phyloP scores from a whole-genome alignment of 2,888 invertebrate genomes.

The Epinotia ramella region DNA sequence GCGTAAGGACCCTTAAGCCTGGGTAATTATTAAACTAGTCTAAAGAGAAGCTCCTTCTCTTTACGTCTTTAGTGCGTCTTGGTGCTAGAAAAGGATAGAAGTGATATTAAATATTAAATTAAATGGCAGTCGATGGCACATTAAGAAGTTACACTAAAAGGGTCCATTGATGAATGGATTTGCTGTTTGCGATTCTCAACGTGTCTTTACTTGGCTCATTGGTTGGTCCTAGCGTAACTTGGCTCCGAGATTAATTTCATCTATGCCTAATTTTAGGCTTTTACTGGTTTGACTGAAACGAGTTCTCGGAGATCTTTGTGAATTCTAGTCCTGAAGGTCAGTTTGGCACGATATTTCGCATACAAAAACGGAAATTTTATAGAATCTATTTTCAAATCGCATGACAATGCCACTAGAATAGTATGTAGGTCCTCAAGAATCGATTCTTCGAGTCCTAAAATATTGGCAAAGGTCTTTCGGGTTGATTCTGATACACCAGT shows the following conservation, averaged over 20 bases:
- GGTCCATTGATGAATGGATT: constrained; percentile 38
- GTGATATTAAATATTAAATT: constrained; percentile 38
- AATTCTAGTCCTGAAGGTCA: background rate
- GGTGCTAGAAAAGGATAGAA: constrained; percentile 21
- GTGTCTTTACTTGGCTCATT: background rate
- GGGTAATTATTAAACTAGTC: constrained; percentile 33
- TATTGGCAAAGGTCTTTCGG: background rate
- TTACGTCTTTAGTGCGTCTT: background rate
- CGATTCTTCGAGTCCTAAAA: constrained; percentile 8
- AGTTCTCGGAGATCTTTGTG: background rate
- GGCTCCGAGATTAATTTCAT: background rate
- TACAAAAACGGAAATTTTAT: no score
- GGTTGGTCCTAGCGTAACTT: background rate
- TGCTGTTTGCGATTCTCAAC: background rate
- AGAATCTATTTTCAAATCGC: no score
- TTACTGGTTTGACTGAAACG: background rate
- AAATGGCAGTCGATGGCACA: constrained; percentile 38
- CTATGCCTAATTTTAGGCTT: background rate
- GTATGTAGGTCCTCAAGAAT: background rate
- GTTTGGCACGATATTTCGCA: background rate
- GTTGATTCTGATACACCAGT: background rate
- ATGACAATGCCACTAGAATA: no score
- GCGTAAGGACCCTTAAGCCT: no score
- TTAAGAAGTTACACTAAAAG: constrained; percentile 36
- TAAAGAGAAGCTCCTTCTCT: background rate